Evolutionary conservation across 1,140 invertebrate genomes (phyloP).

Genomic region (Drosophila micromelanica): DNA sequence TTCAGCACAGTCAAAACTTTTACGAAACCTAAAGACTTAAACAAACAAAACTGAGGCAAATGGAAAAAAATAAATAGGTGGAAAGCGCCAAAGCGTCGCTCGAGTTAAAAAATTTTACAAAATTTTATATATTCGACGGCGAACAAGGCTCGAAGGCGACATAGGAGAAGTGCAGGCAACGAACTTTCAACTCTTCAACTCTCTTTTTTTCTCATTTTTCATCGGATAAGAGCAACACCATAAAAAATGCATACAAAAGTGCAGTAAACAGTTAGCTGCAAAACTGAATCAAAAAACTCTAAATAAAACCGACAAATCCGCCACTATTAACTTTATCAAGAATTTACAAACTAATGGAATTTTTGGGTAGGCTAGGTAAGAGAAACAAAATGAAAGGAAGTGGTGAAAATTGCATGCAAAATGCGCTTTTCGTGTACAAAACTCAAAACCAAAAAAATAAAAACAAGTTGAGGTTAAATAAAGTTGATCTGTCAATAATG

Average conservation of each 20-base stretch:
- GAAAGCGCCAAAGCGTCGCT: constrained; percentile 4
- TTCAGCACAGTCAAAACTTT: not conserved
- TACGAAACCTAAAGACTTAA: constrained; percentile 1
- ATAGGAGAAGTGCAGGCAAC: not conserved
- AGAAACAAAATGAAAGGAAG: not conserved
- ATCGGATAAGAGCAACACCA: not conserved
- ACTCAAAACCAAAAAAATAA: not conserved
- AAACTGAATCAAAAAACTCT: not conserved
- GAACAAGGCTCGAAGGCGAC: not conserved
- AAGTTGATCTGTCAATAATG: not conserved
- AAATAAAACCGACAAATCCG: constrained; percentile 3
- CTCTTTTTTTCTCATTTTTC: too few species aligned
- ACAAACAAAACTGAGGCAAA: constrained; percentile 15
- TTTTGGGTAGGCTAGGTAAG: constrained; percentile 24
- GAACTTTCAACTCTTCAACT: constrained; percentile 1
- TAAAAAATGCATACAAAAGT: constrained; percentile 20
- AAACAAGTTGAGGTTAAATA: not conserved
- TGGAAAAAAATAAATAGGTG: constrained; percentile 13
- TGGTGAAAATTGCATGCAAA: not conserved
- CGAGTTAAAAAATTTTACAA: constrained; percentile 2
- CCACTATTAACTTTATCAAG: constrained; percentile 38
- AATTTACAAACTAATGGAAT: constrained; percentile 57
- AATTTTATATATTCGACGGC: constrained; percentile 18
- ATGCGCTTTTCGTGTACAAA: constrained; percentile 8
- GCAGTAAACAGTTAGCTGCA: constrained; percentile 17